phyloP scores from a whole-genome alignment of 2,113 vertebrate species.

The Thomomys bottae region DNA sequence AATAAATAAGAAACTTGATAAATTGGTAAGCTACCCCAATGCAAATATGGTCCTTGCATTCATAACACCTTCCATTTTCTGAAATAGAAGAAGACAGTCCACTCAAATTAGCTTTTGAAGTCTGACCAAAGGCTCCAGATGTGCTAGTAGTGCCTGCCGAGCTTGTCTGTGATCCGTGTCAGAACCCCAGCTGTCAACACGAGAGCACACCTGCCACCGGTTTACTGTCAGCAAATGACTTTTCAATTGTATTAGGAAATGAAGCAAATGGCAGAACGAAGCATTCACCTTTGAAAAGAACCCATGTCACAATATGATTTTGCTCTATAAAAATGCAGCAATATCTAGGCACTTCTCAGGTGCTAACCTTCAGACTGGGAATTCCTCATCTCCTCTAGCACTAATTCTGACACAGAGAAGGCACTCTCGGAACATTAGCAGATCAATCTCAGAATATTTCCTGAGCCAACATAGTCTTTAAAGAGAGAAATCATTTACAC shows the following conservation, averaged over 20 bases:
- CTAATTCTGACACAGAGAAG: not conserved
- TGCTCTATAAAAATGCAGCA: slow-evolving; percentile 37
- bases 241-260: slow-evolving; percentile 78
- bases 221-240: slow-evolving; percentile 81
- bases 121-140: slow-evolving; percentile 85
- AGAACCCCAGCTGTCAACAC: slow-evolving; percentile 84
- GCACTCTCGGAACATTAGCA: not conserved
- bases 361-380: not conserved
- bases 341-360: not conserved
- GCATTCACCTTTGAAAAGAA: slow-evolving; percentile 62
- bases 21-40: not conserved
- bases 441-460: not conserved
- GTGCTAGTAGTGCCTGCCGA: slow-evolving; percentile 77
- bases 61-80: slow-evolving; percentile 66
- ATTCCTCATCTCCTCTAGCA: not conserved
- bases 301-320: slow-evolving; percentile 31
- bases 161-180: slow-evolving; percentile 84
- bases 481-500: not conserved
- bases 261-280: slow-evolving; percentile 72
- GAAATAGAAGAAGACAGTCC: slow-evolving; percentile 51
- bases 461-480: accelerated
- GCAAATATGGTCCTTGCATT: not conserved
- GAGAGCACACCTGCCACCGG: slow-evolving; percentile 82
- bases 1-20: slow-evolving; percentile 33
- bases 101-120: slow-evolving; percentile 81